Percentiles rank a stretch among this genome's conserved stretches.
phyloP scores from a whole-genome alignment of 2,888 invertebrate genomes.

The Callyntrura guangdongensis region DNA sequence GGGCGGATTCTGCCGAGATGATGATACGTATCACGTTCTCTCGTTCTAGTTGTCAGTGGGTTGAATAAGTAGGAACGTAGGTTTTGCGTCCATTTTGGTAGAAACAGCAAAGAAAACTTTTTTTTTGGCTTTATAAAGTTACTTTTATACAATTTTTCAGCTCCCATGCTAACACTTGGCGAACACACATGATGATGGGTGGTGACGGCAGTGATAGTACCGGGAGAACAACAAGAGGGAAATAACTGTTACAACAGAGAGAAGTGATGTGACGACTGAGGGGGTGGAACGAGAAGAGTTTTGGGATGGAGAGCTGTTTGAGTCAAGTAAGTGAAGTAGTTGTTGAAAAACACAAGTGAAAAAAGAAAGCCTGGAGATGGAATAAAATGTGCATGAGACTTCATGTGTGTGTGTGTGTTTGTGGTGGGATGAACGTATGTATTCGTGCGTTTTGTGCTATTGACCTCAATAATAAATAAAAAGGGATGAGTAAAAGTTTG shows the following conservation, averaged over 20 bases:
- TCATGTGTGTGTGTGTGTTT: not conserved
- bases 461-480: conserved; percentile 64
- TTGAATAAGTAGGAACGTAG: not conserved
- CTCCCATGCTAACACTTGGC: conserved; percentile 52
- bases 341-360: conserved; percentile 33
- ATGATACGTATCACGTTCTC: not conserved
- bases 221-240: conserved; percentile 26
- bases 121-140: conserved; percentile 26
- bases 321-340: not conserved
- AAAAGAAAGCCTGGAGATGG: conserved; percentile 5
- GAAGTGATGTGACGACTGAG: conserved; percentile 54
- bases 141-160: conserved; percentile 47
- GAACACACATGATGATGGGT: conserved; percentile 27
- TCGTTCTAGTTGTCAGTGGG: not conserved
- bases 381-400: conserved; percentile 14
- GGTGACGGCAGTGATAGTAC: conserved; percentile 2
- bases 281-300: not conserved
- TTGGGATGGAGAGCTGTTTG: not conserved
- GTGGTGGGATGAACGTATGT: not conserved
- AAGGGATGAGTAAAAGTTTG: conserved; percentile 27
- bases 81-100: not conserved
- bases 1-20: not conserved
- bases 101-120: conserved; percentile 16
- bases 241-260: not conserved
- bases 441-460: conserved; percentile 64